Conservation (phyloP, 1,140 invertebrate species). For the Dolichoris vasculosae region DNA sequence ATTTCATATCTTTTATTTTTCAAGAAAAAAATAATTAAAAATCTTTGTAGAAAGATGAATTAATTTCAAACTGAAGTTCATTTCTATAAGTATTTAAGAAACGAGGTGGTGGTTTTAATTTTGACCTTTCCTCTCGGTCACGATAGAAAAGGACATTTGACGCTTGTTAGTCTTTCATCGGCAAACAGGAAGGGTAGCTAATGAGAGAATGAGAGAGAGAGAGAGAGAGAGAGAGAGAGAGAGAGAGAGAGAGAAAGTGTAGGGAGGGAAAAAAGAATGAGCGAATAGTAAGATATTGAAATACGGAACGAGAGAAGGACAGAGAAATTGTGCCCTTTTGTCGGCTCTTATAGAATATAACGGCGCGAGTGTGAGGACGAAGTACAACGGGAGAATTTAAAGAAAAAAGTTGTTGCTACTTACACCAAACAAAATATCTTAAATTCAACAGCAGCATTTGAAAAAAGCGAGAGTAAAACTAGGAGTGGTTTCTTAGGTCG, state of each 20-base stretch:
- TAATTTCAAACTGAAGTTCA: too few species aligned
- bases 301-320: not conserved
- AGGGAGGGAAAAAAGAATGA: not conserved
- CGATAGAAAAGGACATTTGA: not conserved
- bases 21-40: too few species aligned
- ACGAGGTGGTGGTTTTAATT: not conserved
- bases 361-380: not conserved
- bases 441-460: not conserved
- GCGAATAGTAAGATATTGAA: not conserved
- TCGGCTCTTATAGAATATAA: not conserved
- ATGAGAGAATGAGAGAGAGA: not conserved
- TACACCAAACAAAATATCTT: not conserved
- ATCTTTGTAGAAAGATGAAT: too few species aligned
- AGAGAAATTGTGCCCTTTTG: not conserved
- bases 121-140: not conserved
- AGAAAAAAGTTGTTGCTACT: not conserved
- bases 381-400: not conserved
- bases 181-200: not conserved
- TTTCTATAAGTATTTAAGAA: not conserved
- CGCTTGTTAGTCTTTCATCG: not conserved
- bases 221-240: not conserved
- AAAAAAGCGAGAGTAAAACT: not conserved
- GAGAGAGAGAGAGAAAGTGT: not conserved
- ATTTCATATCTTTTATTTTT: too few species aligned
- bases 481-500: constrained; percentile 34